Evolutionary conservation across 2,797 vertebrate genomes (phyloP).

Genomic region (Sebastes taczanowskii): DNA sequence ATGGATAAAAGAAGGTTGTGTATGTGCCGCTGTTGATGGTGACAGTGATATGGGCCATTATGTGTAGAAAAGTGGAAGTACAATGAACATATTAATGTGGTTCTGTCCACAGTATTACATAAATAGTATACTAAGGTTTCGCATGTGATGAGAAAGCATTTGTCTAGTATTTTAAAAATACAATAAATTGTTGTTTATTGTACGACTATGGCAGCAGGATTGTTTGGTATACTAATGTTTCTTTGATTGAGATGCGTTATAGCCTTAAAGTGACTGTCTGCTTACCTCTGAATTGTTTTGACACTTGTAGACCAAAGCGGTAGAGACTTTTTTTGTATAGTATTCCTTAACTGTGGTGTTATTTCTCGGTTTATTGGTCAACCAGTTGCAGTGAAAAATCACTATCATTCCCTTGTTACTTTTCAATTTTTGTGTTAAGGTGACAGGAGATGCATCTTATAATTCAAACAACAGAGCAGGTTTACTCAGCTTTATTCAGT

Average conservation of each 20-base stretch:
- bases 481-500: not conserved
- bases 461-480: not conserved
- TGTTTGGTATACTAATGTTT: not conserved
- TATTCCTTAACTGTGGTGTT: not conserved
- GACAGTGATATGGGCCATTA: not conserved
- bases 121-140: not conserved
- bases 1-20: not conserved
- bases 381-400: not conserved
- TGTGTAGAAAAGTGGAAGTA: not conserved
- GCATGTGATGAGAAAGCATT: not conserved
- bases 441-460: not conserved
- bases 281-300: not conserved
- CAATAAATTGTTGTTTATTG: not conserved
- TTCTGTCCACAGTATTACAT: not conserved
- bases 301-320: not conserved
- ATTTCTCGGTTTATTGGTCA: not conserved
- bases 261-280: not conserved
- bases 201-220: not conserved
- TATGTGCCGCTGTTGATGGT: rapidly evolving
- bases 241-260: not conserved
- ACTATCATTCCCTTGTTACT: no score
- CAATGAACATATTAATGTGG: not conserved
- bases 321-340: not conserved
- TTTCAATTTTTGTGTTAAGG: not conserved
- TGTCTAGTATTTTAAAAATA: not conserved